phyloP scores from a whole-genome alignment of 2,888 invertebrate genomes.

The Temnothorax rugatulus region DNA sequence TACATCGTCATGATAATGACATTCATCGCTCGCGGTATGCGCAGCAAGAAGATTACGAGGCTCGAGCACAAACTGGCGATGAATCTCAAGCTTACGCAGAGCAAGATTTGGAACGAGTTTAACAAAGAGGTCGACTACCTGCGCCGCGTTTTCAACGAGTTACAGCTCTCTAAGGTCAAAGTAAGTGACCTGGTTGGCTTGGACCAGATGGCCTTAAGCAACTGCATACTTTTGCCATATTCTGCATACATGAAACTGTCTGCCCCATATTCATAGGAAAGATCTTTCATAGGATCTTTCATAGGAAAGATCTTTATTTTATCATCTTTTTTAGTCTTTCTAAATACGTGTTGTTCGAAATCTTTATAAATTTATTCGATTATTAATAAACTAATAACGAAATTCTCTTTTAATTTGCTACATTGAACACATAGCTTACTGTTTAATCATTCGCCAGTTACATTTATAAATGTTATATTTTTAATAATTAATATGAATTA shows the following conservation, averaged over 20 bases:
- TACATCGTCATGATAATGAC: slow-evolving; percentile 96
- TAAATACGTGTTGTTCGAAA: not conserved
- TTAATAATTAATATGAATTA: not conserved
- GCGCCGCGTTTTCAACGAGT: slow-evolving; percentile 92
- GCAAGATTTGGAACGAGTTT: slow-evolving; percentile 92
- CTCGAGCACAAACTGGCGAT: slow-evolving; percentile 92
- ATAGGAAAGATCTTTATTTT: not conserved
- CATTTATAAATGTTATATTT: not conserved
- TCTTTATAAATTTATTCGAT: not conserved
- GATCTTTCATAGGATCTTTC: not conserved
- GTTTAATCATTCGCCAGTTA: not conserved
- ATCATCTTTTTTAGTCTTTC: not conserved
- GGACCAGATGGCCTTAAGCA: slow-evolving; percentile 1
- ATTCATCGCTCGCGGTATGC: slow-evolving; percentile 93
- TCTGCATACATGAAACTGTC: not conserved
- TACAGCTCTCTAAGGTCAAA: slow-evolving; percentile 94
- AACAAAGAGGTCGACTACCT: slow-evolving; percentile 92
- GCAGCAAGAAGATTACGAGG: slow-evolving; percentile 91
- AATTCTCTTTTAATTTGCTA: not conserved
- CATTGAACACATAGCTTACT: not conserved
- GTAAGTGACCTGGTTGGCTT: slow-evolving; percentile 85
- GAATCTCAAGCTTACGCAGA: slow-evolving; percentile 93
- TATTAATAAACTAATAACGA: not conserved
- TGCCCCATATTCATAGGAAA: not conserved
- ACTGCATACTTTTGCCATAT: not conserved